phyloP scores from a whole-genome alignment of 2,797 vertebrate species.

The Pseudocheirus occidentalis region DNA sequence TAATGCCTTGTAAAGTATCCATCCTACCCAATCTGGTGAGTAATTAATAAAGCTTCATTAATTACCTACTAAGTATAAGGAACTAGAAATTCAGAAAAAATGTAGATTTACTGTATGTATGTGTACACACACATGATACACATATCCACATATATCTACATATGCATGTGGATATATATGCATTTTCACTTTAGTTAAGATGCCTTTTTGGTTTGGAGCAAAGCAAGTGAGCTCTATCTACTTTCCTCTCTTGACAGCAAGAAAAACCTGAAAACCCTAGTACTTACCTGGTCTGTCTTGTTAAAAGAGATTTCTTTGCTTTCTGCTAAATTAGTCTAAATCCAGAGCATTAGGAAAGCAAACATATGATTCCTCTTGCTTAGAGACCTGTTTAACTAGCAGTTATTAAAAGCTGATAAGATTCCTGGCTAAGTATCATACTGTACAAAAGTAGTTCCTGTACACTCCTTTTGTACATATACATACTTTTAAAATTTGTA shows the following conservation, averaged over 20 bases:
- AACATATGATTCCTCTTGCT: not conserved
- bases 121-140: not conserved
- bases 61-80: not conserved
- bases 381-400: not conserved
- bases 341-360: not conserved
- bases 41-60: not conserved
- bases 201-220: not conserved
- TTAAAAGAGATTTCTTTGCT: not conserved
- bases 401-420: not conserved
- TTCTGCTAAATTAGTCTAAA: not conserved
- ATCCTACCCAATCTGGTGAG: not conserved
- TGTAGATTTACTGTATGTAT: not conserved
- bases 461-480: not conserved
- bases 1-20: not conserved
- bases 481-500: not conserved
- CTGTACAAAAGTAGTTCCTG: not conserved
- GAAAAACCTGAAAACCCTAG: not conserved
- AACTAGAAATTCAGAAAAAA: not conserved
- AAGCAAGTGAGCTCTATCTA: not conserved
- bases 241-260: not conserved
- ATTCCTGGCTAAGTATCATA: not conserved
- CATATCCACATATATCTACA: not conserved
- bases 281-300: not conserved
- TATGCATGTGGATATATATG: not conserved
- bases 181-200: not conserved